Percentiles rank a stretch among this genome's conserved stretches.
Evolutionary conservation across 2,113 vertebrate species (phyloP).

Genomic region (Gymnogyps californianus): DNA sequence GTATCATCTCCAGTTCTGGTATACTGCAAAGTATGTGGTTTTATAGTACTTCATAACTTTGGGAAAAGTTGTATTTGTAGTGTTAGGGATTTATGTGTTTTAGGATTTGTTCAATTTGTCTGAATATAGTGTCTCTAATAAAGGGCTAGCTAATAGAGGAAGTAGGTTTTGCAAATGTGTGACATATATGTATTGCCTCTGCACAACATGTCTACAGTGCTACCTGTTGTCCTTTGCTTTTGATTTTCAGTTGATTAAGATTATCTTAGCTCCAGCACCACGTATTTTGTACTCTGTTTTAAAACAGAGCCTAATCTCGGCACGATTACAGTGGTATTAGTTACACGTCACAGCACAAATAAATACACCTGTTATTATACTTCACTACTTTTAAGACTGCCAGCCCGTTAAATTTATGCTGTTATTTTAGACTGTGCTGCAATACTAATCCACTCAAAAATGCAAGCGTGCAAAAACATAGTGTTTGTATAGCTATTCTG

Average conservation of each 20-base stretch:
- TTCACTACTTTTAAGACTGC: slow-evolving; percentile 33
- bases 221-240: slow-evolving; percentile 29
- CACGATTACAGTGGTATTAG: neutral
- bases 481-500: neutral
- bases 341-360: neutral
- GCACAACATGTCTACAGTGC: neutral
- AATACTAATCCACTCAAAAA: neutral
- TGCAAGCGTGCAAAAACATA: neutral
- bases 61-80: slow-evolving; percentile 57
- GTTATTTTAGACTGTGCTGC: neutral
- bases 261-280: neutral
- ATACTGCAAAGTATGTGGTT: slow-evolving; percentile 35
- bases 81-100: slow-evolving; percentile 64
- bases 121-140: slow-evolving; percentile 58
- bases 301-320: slow-evolving; percentile 17
- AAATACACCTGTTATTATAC: neutral
- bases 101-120: slow-evolving; percentile 66
- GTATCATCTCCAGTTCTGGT: slow-evolving; percentile 12
- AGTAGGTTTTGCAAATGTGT: slow-evolving; percentile 31
- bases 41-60: slow-evolving; percentile 52
- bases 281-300: neutral
- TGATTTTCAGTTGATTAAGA: neutral
- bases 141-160: slow-evolving; percentile 37
- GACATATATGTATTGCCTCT: slow-evolving; percentile 19
- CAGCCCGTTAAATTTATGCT: neutral